Percentiles rank a stretch among this genome's conserved stretches.
These are phyloP conservation scores for Clarias macrocephalus DNA, from an alignment of 2,113 vertebrate species.

Conservation along the genomic window DNA sequence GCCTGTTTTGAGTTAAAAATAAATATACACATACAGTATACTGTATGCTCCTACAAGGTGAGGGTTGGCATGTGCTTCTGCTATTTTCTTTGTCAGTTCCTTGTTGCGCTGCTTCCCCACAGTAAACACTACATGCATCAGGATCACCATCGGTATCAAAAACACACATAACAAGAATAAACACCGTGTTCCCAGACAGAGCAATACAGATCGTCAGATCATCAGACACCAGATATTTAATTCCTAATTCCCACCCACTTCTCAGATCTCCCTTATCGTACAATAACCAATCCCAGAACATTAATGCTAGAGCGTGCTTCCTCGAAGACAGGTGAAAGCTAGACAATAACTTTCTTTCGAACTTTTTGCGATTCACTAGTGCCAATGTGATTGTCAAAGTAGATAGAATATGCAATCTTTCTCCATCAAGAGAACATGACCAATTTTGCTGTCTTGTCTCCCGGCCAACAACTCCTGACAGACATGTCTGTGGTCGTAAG, in stretches of 20 bases:
- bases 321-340: no score
- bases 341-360: background rate
- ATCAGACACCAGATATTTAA: no score
- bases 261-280: no score
- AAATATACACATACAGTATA: background rate
- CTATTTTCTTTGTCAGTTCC: background rate
- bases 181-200: background rate
- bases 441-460: background rate
- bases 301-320: background rate
- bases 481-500: background rate
- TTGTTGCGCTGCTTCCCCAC: constrained; percentile 3
- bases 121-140: background rate
- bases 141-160: background rate
- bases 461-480: background rate
- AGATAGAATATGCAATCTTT: background rate
- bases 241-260: background rate
- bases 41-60: background rate
- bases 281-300: background rate
- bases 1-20: constrained; percentile 32
- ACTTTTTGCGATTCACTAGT: background rate
- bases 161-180: background rate
- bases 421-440: no score
- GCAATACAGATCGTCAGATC: background rate
- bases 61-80: background rate
- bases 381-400: background rate